Percentiles rank a stretch among this genome's conserved stretches.
Conservation (phyloP, 64 coral and sea anemone species). For the Stylophora pistillata region DNA sequence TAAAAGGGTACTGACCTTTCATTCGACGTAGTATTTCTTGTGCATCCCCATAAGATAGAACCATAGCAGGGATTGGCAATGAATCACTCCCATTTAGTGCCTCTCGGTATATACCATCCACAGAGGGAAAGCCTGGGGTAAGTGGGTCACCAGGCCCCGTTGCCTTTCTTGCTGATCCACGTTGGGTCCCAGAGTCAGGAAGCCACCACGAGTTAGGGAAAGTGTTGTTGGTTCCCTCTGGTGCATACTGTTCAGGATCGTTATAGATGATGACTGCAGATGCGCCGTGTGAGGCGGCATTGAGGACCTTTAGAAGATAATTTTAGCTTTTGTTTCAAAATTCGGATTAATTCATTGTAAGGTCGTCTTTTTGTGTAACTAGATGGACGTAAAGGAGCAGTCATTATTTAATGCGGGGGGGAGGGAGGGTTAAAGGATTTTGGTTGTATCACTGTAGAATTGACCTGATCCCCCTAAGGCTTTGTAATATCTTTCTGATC, state of each 20-base stretch:
- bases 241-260: conserved; percentile 60
- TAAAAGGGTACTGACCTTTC: conserved; percentile 5
- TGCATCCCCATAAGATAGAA: conserved; percentile 43
- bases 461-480: too few species aligned
- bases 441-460: too few species aligned
- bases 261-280: conserved; percentile 54
- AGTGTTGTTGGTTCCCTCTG: conserved; percentile 45
- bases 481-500: too few species aligned
- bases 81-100: not conserved
- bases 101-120: conserved; percentile 53
- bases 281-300: conserved; percentile 54
- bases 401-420: too few species aligned
- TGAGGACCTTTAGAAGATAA: conserved; percentile 41
- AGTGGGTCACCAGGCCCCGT: conserved; percentile 43
- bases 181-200: conserved; percentile 60
- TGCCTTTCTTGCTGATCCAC: not conserved
- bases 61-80: conserved; percentile 32
- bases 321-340: too few species aligned
- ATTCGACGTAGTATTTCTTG: conserved; percentile 19
- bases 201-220: conserved; percentile 70
- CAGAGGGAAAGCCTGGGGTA: conserved; percentile 51
- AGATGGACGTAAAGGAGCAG: too few species aligned
- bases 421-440: too few species aligned
- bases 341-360: too few species aligned
- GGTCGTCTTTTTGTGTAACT: too few species aligned